phyloP scores from a whole-genome alignment of 2,797 vertebrate species.

The Carcharodon carcharias region DNA sequence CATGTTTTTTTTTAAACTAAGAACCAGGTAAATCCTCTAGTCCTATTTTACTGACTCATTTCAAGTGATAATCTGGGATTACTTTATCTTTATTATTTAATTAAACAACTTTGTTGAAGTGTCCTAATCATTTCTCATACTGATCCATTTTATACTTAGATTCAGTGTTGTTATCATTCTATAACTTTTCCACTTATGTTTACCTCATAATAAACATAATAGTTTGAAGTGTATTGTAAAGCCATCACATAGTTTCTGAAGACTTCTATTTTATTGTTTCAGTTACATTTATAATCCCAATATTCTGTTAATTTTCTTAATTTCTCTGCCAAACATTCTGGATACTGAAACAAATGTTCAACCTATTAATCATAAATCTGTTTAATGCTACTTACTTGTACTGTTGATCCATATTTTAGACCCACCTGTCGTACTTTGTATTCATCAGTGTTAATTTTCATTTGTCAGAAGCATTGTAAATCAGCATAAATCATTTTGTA shows the following conservation, averaged over 20 bases:
- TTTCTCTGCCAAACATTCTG: neutral
- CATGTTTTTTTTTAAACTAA: neutral
- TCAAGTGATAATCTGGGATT: neutral
- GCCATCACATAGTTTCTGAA: neutral
- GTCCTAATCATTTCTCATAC: neutral
- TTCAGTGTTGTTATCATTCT: neutral
- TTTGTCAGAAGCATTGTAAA: neutral
- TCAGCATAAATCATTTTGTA: neutral
- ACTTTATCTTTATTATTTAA: neutral
- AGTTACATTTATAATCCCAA: neutral
- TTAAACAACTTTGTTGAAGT: neutral
- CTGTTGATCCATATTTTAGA: neutral
- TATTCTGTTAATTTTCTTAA: neutral
- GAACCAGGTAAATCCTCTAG: neutral
- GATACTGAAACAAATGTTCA: neutral
- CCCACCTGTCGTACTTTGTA: neutral
- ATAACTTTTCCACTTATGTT: neutral
- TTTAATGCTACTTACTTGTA: neutral
- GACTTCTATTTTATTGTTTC: neutral
- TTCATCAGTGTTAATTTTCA: neutral
- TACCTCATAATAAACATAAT: neutral
- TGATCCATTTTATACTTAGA: neutral
- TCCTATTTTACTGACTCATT: neutral
- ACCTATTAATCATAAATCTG: neutral
- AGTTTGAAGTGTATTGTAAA: neutral